Evolutionary conservation across 1,140 invertebrate species (phyloP).

Genomic region (Amyelois transitella): DNA sequence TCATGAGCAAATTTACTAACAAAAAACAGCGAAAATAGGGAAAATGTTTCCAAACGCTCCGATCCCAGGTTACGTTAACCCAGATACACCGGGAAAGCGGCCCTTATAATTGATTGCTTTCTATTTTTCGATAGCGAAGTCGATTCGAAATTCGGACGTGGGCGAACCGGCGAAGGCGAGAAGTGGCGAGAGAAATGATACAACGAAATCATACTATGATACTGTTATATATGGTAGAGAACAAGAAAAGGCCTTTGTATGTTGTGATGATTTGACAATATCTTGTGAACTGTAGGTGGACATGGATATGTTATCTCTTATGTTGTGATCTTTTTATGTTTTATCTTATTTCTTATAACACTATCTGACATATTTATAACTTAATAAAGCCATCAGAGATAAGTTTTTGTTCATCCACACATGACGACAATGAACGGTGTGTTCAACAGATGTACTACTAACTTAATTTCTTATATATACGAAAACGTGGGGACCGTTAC

Average conservation of each 20-base stretch:
- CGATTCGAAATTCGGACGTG: constrained; percentile 53
- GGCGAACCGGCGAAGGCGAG: constrained; percentile 62
- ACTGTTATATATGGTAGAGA: neutral
- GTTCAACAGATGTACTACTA: neutral
- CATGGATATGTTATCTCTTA: neutral
- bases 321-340: neutral
- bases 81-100: constrained; percentile 59
- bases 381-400: neutral
- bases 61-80: constrained; percentile 42
- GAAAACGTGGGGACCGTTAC: neutral
- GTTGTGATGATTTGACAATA: constrained; percentile 1
- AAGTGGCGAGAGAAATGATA: constrained; percentile 10
- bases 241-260: neutral
- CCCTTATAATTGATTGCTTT: constrained; percentile 64
- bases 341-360: neutral
- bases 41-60: neutral
- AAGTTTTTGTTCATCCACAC: neutral
- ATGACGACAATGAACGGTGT: neutral
- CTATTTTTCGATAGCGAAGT: constrained; percentile 67
- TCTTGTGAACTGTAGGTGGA: constrained; percentile 1
- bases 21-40: too few species aligned
- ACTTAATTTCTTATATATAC: neutral
- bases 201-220: neutral
- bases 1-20: too few species aligned
- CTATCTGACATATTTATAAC: neutral